A percentile compares a stretch with the other conserved stretches of the same genome.
Conservation (phyloP, 2,888 invertebrate species). For the Hirtodrosophila duncani region DNA sequence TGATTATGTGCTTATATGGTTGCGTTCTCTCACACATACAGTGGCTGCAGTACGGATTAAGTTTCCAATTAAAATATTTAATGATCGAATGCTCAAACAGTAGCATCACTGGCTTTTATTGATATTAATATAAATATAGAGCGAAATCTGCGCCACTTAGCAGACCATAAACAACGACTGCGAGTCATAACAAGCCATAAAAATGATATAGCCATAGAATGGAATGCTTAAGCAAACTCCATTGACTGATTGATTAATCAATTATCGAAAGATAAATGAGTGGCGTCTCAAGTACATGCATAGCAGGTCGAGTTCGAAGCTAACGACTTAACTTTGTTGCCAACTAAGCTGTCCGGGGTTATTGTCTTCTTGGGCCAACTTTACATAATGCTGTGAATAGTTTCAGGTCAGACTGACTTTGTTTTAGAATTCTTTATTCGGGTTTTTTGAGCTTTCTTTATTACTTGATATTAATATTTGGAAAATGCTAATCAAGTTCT, state of each 20-base stretch:
- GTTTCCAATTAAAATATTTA: slow-evolving; percentile 1
- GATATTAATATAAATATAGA: slow-evolving; percentile 14
- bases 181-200: slow-evolving; percentile 1
- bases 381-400: background rate
- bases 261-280: background rate
- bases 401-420: background rate
- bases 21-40: too few relatives aligned
- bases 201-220: background rate
- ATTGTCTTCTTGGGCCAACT: slow-evolving; percentile 16
- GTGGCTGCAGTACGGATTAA: background rate
- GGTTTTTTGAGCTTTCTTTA: slow-evolving; percentile 16
- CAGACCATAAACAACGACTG: slow-evolving; percentile 21
- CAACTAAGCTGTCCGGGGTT: slow-evolving; percentile 3
- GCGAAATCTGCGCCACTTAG: slow-evolving; percentile 14
- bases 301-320: slow-evolving; percentile 1
- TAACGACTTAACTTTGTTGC: background rate
- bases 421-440: slow-evolving; percentile 2
- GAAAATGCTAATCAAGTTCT: slow-evolving; percentile 19
- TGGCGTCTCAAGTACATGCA: slow-evolving; percentile 19
- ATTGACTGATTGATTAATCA: slow-evolving; percentile 20
- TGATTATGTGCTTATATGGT: slow-evolving; percentile 13
- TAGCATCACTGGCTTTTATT: slow-evolving; percentile 7
- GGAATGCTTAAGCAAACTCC: slow-evolving; percentile 9
- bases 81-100: slow-evolving; percentile 10
- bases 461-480: slow-evolving; percentile 22